These are phyloP conservation scores for Erythrocercus mccallii DNA, from an alignment of 2,113 vertebrate species.

Conservation along the genomic window DNA sequence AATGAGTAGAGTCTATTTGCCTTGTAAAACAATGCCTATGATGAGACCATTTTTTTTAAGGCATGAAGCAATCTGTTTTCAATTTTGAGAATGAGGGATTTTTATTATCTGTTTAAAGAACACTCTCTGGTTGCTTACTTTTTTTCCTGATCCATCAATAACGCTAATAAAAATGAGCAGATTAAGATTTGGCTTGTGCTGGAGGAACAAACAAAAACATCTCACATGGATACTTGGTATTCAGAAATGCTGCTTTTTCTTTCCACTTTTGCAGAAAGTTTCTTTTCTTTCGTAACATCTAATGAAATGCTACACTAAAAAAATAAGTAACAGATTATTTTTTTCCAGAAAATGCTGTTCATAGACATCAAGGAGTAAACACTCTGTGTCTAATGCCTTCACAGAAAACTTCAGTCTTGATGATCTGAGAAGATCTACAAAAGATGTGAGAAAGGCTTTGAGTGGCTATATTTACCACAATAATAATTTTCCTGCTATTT, in stretches of 20 bases:
- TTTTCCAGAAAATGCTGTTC: background rate
- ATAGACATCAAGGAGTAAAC: background rate
- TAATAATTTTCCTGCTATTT: background rate
- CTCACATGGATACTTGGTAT: background rate
- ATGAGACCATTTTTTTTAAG: constrained; percentile 51
- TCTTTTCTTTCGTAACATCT: background rate
- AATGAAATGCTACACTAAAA: background rate
- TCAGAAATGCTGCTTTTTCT: constrained; percentile 12
- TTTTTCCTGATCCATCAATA: constrained; percentile 40
- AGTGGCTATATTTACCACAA: background rate
- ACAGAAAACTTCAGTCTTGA: background rate
- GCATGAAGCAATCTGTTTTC: constrained; percentile 58
- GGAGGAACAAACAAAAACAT: constrained; percentile 11
- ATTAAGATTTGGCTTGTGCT: constrained; percentile 1
- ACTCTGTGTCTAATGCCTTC: background rate
- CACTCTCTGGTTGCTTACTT: constrained; percentile 33
- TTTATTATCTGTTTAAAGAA: constrained; percentile 73
- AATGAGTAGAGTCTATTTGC: constrained; percentile 60
- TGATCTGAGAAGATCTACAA: background rate
- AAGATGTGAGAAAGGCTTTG: background rate
- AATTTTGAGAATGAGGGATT: constrained; percentile 70
- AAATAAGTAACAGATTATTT: background rate
- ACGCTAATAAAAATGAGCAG: constrained; percentile 27
- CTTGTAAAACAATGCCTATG: constrained; percentile 67
- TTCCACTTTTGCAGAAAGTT: constrained; percentile 16